Base-by-base conservation (phyloP, 2,797 vertebrate genomes). In the Odontamblyopus rebecca region DNA sequence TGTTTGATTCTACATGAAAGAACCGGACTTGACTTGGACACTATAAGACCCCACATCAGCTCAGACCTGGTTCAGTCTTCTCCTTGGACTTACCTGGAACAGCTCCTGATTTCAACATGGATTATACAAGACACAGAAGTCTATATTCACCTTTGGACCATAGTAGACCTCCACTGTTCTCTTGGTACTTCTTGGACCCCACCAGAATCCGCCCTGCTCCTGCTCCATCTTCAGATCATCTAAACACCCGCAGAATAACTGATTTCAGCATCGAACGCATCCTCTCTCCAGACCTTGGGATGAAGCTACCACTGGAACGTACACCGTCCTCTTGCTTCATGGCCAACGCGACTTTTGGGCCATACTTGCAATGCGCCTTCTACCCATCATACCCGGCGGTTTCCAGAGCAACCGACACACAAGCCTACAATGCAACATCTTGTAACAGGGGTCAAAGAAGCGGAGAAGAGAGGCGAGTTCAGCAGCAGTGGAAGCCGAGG, bases 231-330 rank as follows among this genome's bases (percentile, higher is more conserved):
- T 6, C 18, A 26, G 23, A 50, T 5, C 35, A 26, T 4, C 29
- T n/a, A 16, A 44, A 26, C 61, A 11, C 32, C 63, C 29, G 13
- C 41, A 48, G 63, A 16, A 44, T 27, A 6, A 65, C 63, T 1
- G 63, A 65, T 16, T 65, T 65, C 41, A 65, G 41, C 63, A 65
- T 65, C 12, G 23, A 65, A 4, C 63, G 63, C 38, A 65, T 65
- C 26, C 63, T 65, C 26, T 65, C 63, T 29, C 38, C 63, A 18
- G 63, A 65, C 12, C 5, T 50, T 15, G 63, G 23, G 9, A 18
- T 5, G 1, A 65, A 27, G 7, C 2, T 9, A 4, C 6, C n/a
- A 23, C 1, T 6, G 12, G 63, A 65, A 2, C 38, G n/a, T 0
- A 13, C 35, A 5, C n/a, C 19, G 6, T 3, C 1, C 41, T 41